A percentile compares a stretch with the other conserved stretches of the same genome.
Evolutionary conservation across 2,888 invertebrate genomes (phyloP).

Genomic region (Caprella mutica): DNA sequence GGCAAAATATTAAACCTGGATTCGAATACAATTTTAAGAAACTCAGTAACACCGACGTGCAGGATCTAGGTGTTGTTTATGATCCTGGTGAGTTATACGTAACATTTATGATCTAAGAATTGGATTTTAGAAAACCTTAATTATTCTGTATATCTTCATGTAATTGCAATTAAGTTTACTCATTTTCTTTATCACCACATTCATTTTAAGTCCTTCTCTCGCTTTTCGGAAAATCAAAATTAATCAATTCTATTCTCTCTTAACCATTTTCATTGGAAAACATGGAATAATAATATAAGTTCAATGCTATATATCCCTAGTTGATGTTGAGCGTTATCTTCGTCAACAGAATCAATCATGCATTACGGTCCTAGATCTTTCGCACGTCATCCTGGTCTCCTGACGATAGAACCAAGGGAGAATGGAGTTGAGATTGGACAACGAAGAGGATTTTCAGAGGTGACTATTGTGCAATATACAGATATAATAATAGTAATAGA

Average conservation of each 20-base stretch:
- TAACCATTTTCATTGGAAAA: no score
- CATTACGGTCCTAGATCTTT: constrained; percentile 21
- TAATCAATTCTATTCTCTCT: no score
- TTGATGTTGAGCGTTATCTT: no score
- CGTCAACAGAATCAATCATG: constrained; percentile 24
- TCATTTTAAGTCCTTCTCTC: no score
- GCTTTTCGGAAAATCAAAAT: no score
- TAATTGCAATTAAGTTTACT: background rate
- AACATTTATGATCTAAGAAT: background rate
- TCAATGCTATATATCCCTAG: no score
- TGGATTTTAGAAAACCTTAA: background rate
- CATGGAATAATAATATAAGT: no score
- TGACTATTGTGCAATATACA: background rate
- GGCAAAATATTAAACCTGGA: constrained; percentile 38
- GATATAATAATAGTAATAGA: no score
- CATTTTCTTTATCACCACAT: background rate
- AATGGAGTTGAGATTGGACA: constrained; percentile 18
- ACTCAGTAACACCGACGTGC: constrained; percentile 38
- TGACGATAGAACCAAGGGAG: constrained; percentile 14
- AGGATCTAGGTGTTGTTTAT: constrained; percentile 38
- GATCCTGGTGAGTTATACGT: constrained; percentile 35
- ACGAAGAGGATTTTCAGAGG: constrained; percentile 18
- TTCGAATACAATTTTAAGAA: constrained; percentile 40
- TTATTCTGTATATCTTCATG: background rate
- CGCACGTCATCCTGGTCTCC: background rate